Evolutionary conservation across 2,797 vertebrate genomes (phyloP), one percentile per base, ranked within the genome.

Genomic region (Megalops cyprinoides): DNA sequence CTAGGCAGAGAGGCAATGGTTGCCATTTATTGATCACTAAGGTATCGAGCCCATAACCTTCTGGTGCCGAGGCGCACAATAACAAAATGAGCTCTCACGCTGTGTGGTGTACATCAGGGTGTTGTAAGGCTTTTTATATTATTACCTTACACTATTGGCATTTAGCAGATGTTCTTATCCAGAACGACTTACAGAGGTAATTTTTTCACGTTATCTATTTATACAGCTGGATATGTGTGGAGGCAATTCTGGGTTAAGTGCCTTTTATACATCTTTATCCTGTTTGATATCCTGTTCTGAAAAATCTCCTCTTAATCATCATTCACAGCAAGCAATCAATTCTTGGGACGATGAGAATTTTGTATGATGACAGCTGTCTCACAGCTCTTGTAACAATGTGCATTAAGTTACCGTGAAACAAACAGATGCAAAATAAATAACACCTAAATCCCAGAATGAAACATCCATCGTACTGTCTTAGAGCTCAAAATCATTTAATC

Each of bases 401-500:
- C 37, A n/a, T 77, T 15, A 44, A 62, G 62, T 44, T 42, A 60
- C 23, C 1, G 7, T 23, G 37, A 46, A 58, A 39, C 34, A 77
- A 62, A 60, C 39, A 44, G 42, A 6, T 60, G 51, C 28, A 28
- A 60, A 18, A 49, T 46, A 67, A 58, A 58, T 34, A n/a, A 71
- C 44, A 7, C 10, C 20, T n/a, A 9, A 71, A 23, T 71, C 67
- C 67, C 39, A 44, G 62, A 65, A 65, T 37, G 20, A 37, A 65
- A 2, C 20, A 71, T 71, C 39, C 39, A 44, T 71, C 67, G 44
- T 42, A 71, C 67, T n/a, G 37, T 71, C 39, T 71, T 51, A 73
- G 78, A 79, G 51, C 34, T 74, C 69, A 74, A 44, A 46, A 49
- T 74, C 34, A 73, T 74, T 74, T 80, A 80, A 80, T 75, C 73